These are phyloP conservation scores for mouse (Mus musculus) DNA, from an alignment of 2,113 vertebrate species.

Conservation along the genomic window GRCm39 chr7:118036001-118036500, in stretches of 20 bases:
- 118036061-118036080: slow-evolving; percentile 91
- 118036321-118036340: no score
- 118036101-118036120: slow-evolving; percentile 86
- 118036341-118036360: background rate
- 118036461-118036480: background rate
- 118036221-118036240: background rate
- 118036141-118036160: slow-evolving; percentile 86
- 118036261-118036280: no score
- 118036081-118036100: slow-evolving; percentile 89
- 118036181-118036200: slow-evolving; percentile 89
- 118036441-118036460: background rate
- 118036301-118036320: background rate
- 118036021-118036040: background rate
- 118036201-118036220: background rate
- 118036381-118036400: background rate
- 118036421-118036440: slow-evolving; percentile 39
- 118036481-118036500: background rate
- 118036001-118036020: background rate
- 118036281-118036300: background rate
- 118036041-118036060: slow-evolving; percentile 91
- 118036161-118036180: slow-evolving; percentile 88
- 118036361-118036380: background rate
- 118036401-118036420: background rate
- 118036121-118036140: slow-evolving; percentile 85
- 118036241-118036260: background rate